Percentiles rank a stretch among this genome's conserved stretches.
Evolutionary conservation across 2,888 invertebrate genomes (phyloP).

Genomic region (Calliphora vomitoria): DNA sequence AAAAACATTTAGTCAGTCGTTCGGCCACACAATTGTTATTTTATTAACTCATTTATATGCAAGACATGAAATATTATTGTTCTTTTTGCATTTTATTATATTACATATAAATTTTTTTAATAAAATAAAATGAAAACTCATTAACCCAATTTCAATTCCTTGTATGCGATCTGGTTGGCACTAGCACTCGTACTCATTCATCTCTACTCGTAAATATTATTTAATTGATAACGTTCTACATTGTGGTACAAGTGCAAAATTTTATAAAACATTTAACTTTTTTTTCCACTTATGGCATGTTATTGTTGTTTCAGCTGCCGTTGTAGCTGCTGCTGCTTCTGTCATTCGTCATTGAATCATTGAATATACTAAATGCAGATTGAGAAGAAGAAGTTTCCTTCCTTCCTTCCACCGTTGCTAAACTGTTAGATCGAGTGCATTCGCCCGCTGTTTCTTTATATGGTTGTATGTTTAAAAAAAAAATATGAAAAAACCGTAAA

Average conservation of each 20-base stretch:
- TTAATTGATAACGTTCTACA: conserved; percentile 56
- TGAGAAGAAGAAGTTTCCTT: neutral
- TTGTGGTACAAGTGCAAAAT: conserved; percentile 52
- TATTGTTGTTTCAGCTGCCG: neutral
- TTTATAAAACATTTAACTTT: conserved; percentile 34
- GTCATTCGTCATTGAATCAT: conserved; percentile 52
- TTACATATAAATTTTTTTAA: conserved; percentile 20
- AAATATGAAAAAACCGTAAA: conserved; percentile 23
- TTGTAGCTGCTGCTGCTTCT: conserved; percentile 14
- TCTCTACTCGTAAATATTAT: conserved; percentile 43
- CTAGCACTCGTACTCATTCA: conserved; percentile 14
- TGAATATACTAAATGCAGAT: conserved; percentile 58
- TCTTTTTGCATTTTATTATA: conserved; percentile 33
- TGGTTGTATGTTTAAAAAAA: neutral
- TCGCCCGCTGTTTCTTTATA: neutral
- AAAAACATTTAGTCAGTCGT: conserved; percentile 1
- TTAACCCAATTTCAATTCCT: conserved; percentile 68
- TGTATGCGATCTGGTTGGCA: conserved; percentile 23
- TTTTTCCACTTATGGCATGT: conserved; percentile 32
- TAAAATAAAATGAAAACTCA: conserved; percentile 67
- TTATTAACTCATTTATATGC: conserved; percentile 50
- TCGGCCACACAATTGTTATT: neutral
- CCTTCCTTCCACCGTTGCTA: neutral
- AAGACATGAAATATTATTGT: conserved; percentile 46
- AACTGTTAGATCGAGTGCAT: conserved; percentile 33